Base-by-base conservation (phyloP, 2,888 invertebrate genomes). In the Didymodactylos carnosus region DNA sequence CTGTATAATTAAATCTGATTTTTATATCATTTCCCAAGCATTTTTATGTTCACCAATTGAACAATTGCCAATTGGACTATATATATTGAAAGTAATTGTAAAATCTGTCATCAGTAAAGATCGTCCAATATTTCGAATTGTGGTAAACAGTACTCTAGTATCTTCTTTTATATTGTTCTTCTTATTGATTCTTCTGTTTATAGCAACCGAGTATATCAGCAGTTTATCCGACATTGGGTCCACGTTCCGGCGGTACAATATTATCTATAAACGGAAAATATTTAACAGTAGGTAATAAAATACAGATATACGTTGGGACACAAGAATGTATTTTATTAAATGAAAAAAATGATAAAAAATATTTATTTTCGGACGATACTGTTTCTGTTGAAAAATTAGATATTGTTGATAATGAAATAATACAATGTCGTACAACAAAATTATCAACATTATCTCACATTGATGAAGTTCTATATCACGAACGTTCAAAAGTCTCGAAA, bases 191-290 rank as follows among this genome's bases (percentile, higher is more conserved):
- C n/a, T 16, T 27, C n/a, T n/a, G n/a, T 35, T 16, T 1, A 35
- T 62, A 62, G 62, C 29, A 62, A 35, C 62, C 62, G n/a, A 35
- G 3, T 1, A 35, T 62, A n/a, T n/a, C 19, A 35, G n/a, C 29
- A n/a, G 35, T 62, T 62, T n/a, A 62, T 35, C 95, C 95, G 0
- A 89, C 88, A 78, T 89, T 88, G 80, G 97, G 97, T 0, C 97
- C 97, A 0, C 87, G 89, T 78, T 92, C 94, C 40, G 98, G 98
- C 29, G 98, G 98, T 41, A 98, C 97, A 6, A 88, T 88, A 80
- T 86, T 98, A 70, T 89, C 89, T 78, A 91, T 98, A 77, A 88
- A 88, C 73, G 98, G 98, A 1, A 88, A 89, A 80, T 90, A 92
- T 85, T 88, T 98, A 86, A 92, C 97, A 84, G 93, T 97, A 41